phyloP scores from a whole-genome alignment of 2,113 vertebrate species.

The Carassius carassius region DNA sequence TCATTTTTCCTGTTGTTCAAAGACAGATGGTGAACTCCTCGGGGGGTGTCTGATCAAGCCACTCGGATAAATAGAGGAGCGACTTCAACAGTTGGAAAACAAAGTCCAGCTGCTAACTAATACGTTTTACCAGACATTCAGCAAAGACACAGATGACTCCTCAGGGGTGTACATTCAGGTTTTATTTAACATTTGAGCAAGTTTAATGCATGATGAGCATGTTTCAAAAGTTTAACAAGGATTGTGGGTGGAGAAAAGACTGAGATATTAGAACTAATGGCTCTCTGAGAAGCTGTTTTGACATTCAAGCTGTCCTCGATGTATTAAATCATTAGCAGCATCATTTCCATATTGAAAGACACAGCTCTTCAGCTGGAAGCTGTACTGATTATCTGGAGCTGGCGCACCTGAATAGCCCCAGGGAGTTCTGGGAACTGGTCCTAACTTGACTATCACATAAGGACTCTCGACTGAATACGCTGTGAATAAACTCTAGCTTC shows the following conservation, averaged over 20 bases:
- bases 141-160: background rate
- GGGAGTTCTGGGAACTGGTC: constrained; percentile 18
- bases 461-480: background rate
- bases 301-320: background rate
- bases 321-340: background rate
- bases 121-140: background rate
- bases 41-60: background rate
- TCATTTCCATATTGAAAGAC: background rate
- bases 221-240: background rate
- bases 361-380: background rate
- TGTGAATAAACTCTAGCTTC: background rate
- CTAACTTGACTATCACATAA: constrained; percentile 2
- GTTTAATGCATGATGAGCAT: background rate
- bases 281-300: background rate
- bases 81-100: background rate
- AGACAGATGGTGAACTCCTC: constrained; percentile 26
- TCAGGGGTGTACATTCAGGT: background rate
- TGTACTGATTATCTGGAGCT: constrained; percentile 6
- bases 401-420: constrained; percentile 31
- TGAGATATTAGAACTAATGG: background rate
- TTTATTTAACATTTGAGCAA: background rate
- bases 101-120: constrained; percentile 14
- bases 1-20: constrained; percentile 15
- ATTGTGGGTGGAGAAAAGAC: background rate
- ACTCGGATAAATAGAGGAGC: background rate